Base-by-base conservation (phyloP, 2,888 invertebrate species). In the Nemurella pictetii region DNA sequence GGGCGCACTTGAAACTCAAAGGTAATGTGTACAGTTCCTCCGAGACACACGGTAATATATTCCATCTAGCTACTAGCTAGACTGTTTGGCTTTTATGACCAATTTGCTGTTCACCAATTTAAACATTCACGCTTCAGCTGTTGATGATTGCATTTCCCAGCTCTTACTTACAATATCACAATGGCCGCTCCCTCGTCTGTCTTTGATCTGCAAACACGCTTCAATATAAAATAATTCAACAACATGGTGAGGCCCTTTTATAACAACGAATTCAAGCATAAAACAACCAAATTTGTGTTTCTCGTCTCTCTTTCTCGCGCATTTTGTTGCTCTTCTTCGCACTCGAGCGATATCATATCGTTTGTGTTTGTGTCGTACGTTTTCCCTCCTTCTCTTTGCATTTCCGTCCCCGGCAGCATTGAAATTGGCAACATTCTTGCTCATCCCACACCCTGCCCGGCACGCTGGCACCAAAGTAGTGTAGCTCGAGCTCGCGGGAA, bases 351-450 rank as follows among this genome's bases (percentile, higher is more conserved):
- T 55, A 55, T 55, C 20, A 9, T 35, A 81, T 82, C 28, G 27
- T 55, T 26, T 78, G 30, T 20, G 27, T 55, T 26, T 78, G 30
- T 30, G n/a, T 29, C 28, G 12, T 28, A 30, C n/a, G 78, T 55
- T 82, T 26, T 82, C 80, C 55, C 84, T 84, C 15, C 20, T 55
- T 55, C 55, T 20, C 55, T 55, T 55, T 20, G 55, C 55, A 20
- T 55, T 20, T 20, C 55, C 12, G 55, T 1, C 1, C 5, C 30
- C 75, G 27, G 75, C 28, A 28, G 27, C 85, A 77, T 83, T 80
- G 77, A 85, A 85, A 86, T 86, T 86, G 86, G 81, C 85, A 84
- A 80, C 86, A 86, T 86, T 86, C 85, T 85, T 85, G 83, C 80
- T 84, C 84, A 80, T 84, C 82, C 72, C 28, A 4, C 75, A 25